Conservation (phyloP, 2,888 invertebrate species). For the Tenthredo distinguenda region DNA sequence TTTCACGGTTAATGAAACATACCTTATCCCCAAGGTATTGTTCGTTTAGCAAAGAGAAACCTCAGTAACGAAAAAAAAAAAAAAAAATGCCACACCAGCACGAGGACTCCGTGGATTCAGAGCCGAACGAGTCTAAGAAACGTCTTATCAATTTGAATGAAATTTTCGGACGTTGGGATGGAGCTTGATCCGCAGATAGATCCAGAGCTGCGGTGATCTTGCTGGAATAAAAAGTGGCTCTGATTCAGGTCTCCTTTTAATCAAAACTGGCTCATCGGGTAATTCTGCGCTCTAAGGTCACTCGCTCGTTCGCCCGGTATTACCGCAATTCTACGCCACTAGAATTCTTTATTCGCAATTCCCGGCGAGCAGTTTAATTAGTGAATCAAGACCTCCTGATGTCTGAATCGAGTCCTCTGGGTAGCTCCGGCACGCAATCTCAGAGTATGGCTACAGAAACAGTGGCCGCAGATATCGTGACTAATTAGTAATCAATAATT, state of each 20-base stretch:
- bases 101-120: too few species aligned
- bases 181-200: neutral
- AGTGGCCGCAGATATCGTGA: neutral
- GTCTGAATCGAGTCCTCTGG: neutral
- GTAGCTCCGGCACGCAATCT: neutral
- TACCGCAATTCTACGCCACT: neutral
- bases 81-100: too few species aligned
- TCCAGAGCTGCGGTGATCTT: neutral
- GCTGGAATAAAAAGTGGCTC: neutral
- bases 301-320: neutral
- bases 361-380: neutral
- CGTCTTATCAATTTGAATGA: neutral
- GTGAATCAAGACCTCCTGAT: neutral
- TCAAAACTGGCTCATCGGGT: conserved; percentile 24
- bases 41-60: too few species aligned
- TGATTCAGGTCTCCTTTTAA: conserved; percentile 5
- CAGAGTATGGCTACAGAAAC: neutral
- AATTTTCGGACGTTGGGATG: neutral
- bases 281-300: neutral
- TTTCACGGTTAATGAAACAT: too few species aligned
- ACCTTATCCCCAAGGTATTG: too few species aligned
- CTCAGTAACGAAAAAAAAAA: too few species aligned
- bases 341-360: neutral
- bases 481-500: neutral
- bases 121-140: too few species aligned